Percentiles rank a stretch among this genome's conserved stretches.
Conservation (phyloP, 2,113 vertebrate genomes). For the Elephas maximus region DNA sequence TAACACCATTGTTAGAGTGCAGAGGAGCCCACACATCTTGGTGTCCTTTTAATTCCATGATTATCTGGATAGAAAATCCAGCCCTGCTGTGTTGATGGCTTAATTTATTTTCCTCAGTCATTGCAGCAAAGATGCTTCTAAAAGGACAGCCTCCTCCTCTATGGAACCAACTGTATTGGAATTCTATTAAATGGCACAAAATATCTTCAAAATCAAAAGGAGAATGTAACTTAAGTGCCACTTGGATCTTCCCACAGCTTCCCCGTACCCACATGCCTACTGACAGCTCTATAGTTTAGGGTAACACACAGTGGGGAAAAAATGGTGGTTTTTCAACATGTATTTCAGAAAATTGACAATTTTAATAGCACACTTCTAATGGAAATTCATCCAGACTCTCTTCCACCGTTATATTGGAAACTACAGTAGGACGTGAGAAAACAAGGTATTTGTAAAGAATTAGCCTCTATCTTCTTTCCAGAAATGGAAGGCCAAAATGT, state of each 20-base stretch:
- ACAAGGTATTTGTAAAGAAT: conserved; percentile 68
- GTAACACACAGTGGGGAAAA: conserved; percentile 80
- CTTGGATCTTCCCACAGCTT: conserved; percentile 89
- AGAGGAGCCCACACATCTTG: not conserved
- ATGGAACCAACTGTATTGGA: conserved; percentile 83
- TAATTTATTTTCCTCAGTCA: conserved; percentile 81
- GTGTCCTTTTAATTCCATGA: conserved; percentile 79
- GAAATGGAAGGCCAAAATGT: conserved; percentile 1
- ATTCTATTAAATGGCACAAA: conserved; percentile 88
- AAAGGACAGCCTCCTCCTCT: conserved; percentile 82
- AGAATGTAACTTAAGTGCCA: conserved; percentile 92
- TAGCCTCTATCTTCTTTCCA: conserved; percentile 38
- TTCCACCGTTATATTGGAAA: conserved; percentile 57
- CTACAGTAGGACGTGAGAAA: conserved; percentile 50
- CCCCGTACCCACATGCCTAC: conserved; percentile 87
- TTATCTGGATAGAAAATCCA: conserved; percentile 75
- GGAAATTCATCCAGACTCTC: conserved; percentile 58
- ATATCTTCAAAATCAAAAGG: conserved; percentile 88
- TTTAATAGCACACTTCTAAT: conserved; percentile 73
- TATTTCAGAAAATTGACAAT: conserved; percentile 80
- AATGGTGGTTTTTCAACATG: conserved; percentile 84
- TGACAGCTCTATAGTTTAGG: conserved; percentile 87
- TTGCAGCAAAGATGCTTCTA: conserved; percentile 79
- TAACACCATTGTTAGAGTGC: not conserved
- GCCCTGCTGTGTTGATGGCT: conserved; percentile 81